Percentiles rank a stretch among this genome's conserved stretches.
Conservation (phyloP, 2,888 invertebrate species). For the Callosobruchus maculatus region DNA sequence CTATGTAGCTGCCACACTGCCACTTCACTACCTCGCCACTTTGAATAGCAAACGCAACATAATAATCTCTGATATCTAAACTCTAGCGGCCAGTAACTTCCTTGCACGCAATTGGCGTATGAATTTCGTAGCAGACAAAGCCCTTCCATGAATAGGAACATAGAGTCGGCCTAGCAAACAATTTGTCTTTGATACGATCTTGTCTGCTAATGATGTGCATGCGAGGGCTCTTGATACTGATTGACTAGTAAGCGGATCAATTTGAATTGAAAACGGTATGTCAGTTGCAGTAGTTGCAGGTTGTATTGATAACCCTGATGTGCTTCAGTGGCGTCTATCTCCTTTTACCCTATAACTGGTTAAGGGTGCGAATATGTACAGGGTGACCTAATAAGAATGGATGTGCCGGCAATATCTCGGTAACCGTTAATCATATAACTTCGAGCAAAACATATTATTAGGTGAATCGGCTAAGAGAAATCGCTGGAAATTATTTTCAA, state of each 20-base stretch:
- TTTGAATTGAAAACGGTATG: not conserved
- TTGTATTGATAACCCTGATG: not conserved
- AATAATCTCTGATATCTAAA: not conserved
- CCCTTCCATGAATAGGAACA: not conserved
- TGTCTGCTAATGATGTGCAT: not conserved
- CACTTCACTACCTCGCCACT: too few species aligned
- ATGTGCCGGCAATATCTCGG: too few species aligned
- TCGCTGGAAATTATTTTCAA: too few species aligned
- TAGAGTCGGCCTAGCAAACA: not conserved
- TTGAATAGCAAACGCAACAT: not conserved
- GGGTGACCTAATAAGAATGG: too few species aligned
- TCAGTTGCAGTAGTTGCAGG: not conserved
- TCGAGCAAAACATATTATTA: too few species aligned
- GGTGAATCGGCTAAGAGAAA: too few species aligned
- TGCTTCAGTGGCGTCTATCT: not conserved
- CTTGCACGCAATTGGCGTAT: not conserved
- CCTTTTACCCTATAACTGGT: not conserved
- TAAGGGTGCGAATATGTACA: not conserved
- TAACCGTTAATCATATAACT: too few species aligned
- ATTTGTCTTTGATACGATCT: not conserved
- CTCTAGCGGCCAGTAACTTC: not conserved
- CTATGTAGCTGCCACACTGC: too few species aligned
- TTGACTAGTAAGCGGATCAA: not conserved
- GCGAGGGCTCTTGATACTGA: not conserved
- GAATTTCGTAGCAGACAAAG: not conserved